Conservation (phyloP, 2,113 vertebrate species). For the Leucoraja erinaceus region DNA sequence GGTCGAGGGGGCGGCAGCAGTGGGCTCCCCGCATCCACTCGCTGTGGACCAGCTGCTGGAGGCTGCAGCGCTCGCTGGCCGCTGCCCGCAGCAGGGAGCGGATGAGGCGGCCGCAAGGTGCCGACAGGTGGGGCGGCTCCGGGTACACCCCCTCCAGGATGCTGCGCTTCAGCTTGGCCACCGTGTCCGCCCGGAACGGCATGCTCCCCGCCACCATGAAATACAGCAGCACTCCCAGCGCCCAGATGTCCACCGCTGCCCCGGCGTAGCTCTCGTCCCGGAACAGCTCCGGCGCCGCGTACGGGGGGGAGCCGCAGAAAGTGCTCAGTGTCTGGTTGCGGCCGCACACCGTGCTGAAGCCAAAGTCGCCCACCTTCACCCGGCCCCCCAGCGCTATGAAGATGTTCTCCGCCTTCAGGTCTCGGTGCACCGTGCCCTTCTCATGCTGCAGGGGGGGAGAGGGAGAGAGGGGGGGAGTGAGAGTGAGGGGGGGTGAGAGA, state of each 20-base stretch:
- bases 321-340: constrained; percentile 84
- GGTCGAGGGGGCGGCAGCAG: constrained; percentile 60
- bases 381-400: constrained; percentile 82
- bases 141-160: constrained; percentile 80
- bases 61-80: constrained; percentile 67
- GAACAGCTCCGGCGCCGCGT: constrained; percentile 89
- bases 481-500: no score
- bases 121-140: constrained; percentile 69
- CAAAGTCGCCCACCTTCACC: constrained; percentile 94
- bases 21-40: constrained; percentile 82
- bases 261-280: constrained; percentile 82
- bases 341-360: constrained; percentile 85
- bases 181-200: constrained; percentile 90
- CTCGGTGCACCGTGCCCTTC: constrained; percentile 86
- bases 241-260: constrained; percentile 84
- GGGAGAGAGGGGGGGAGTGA: not conserved
- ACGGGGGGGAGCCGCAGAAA: constrained; percentile 93
- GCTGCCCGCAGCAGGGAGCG: constrained; percentile 73
- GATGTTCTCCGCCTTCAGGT: constrained; percentile 92
- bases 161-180: constrained; percentile 85
- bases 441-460: constrained; percentile 76
- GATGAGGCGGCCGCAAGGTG: constrained; percentile 77
- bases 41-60: constrained; percentile 77
- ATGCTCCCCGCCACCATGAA: constrained; percentile 84
- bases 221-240: constrained; percentile 84